These are phyloP conservation scores for Elanus axillaris DNA, from an alignment of 2,113 vertebrate genomes.

Conservation along the genomic window DNA sequence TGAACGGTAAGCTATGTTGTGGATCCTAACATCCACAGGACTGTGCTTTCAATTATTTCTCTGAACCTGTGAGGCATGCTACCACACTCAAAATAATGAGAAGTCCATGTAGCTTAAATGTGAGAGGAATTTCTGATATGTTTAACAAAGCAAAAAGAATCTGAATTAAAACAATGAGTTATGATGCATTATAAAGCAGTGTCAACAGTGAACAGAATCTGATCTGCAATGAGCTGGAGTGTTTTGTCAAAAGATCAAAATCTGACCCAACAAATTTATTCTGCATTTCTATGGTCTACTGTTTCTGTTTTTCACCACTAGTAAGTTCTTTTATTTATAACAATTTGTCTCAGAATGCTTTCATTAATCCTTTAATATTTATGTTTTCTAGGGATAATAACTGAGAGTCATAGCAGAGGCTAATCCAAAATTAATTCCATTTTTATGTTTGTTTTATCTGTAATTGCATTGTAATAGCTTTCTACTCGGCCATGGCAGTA, in stretches of 20 bases:
- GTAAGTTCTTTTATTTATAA: background rate
- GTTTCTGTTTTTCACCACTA: background rate
- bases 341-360: conserved; percentile 1
- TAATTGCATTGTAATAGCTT: conserved; percentile 3
- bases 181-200: background rate
- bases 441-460: conserved; percentile 23
- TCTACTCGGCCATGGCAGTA: background rate
- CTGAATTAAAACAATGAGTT: background rate
- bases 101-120: background rate
- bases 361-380: conserved; percentile 36
- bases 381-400: conserved; percentile 17
- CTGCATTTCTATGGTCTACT: background rate
- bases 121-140: background rate
- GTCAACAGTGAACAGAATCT: background rate
- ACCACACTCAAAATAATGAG: background rate
- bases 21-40: background rate
- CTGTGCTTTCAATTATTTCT: background rate
- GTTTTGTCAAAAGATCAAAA: background rate
- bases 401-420: background rate
- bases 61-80: background rate
- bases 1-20: background rate
- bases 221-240: background rate
- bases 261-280: background rate
- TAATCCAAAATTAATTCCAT: conserved; percentile 39
- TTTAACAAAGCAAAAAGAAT: background rate